Conservation (phyloP, 2,888 invertebrate species). For the Hoplodrina blanda region DNA sequence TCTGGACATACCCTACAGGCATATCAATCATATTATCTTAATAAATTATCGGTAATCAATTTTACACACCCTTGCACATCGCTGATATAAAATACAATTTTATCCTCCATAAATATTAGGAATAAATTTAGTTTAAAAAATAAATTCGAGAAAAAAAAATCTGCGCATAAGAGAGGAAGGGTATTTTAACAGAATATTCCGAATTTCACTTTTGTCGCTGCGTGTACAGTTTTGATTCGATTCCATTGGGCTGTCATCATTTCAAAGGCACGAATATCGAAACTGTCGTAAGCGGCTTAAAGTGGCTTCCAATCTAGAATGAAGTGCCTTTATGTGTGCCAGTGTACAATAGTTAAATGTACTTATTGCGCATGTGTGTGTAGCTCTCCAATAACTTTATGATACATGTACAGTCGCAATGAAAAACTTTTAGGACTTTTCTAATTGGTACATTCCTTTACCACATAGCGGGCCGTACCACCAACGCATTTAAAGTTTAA, state of each 20-base stretch:
- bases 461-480: not conserved
- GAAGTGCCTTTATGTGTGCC: constrained; percentile 62
- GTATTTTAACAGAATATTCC: constrained; percentile 15
- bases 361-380: constrained; percentile 29
- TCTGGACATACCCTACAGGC: not conserved
- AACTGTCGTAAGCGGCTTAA: constrained; percentile 75
- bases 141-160: not conserved
- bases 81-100: constrained; percentile 12
- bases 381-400: constrained; percentile 37
- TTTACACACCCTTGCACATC: constrained; percentile 1
- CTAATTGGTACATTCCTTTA: constrained; percentile 2
- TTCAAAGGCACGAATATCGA: constrained; percentile 66
- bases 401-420: constrained; percentile 23
- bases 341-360: constrained; percentile 42
- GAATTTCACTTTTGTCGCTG: constrained; percentile 22
- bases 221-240: constrained; percentile 57
- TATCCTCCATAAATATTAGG: constrained; percentile 7
- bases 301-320: constrained; percentile 69
- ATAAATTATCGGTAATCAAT: constrained; percentile 29
- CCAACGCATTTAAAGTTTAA: constrained; percentile 2
- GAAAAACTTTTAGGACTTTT: constrained; percentile 11
- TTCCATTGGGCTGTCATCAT: constrained; percentile 64
- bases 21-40: constrained; percentile 25
- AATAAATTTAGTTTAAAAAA: constrained; percentile 5
- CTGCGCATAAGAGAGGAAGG: not conserved